phyloP scores from a whole-genome alignment of 2,888 invertebrate species.

The Malthinus seriepunctatus region DNA sequence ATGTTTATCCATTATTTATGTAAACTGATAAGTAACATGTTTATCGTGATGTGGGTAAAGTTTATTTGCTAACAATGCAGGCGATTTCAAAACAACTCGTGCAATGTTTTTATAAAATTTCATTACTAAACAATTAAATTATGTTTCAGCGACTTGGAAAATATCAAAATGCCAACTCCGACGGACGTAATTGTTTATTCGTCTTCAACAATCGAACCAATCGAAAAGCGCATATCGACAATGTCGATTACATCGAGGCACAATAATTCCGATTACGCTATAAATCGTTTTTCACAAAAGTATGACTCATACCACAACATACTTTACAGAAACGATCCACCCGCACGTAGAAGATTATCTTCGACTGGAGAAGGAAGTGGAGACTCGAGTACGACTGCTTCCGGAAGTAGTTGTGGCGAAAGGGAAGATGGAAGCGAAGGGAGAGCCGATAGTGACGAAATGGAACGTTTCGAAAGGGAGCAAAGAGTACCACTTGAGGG shows the following conservation, averaged over 20 bases:
- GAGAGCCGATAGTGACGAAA: constrained; percentile 57
- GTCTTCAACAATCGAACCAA: constrained; percentile 31
- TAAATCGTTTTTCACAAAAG: constrained; percentile 46
- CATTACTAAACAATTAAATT: not conserved
- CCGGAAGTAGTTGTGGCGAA: constrained; percentile 55
- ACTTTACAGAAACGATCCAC: constrained; percentile 43
- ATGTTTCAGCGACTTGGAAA: not conserved
- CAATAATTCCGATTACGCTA: constrained; percentile 43
- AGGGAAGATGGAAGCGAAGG: constrained; percentile 62
- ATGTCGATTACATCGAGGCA: constrained; percentile 43
- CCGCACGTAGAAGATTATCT: constrained; percentile 58
- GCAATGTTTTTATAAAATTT: not conserved
- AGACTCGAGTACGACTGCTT: constrained; percentile 56
- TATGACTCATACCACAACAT: constrained; percentile 51
- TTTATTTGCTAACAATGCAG: constrained; percentile 15
- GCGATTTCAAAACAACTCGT: constrained; percentile 8
- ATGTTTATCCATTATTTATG: too few species aligned
- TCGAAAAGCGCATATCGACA: constrained; percentile 46
- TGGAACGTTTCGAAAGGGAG: constrained; percentile 47
- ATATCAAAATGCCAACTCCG: constrained; percentile 15
- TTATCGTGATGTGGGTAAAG: constrained; percentile 8
- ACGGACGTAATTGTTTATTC: constrained; percentile 21
- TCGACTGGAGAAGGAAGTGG: constrained; percentile 63
- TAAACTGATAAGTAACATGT: too few species aligned
- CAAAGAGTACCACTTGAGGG: constrained; percentile 53